These are phyloP conservation scores for Pagrus major DNA, from an alignment of 2,113 vertebrate species.

Conservation along the genomic window DNA sequence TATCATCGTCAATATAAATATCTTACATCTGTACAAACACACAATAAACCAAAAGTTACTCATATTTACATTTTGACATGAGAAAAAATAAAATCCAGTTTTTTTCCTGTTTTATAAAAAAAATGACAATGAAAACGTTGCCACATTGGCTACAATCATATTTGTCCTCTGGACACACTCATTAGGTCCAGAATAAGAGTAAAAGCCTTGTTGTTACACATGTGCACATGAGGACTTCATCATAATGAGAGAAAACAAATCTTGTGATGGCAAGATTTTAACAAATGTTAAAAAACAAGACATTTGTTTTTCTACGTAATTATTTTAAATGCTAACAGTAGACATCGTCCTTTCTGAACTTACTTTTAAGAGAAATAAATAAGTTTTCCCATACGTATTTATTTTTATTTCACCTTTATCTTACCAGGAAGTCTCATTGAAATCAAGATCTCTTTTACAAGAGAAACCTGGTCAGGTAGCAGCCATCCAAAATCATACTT, in stretches of 20 bases:
- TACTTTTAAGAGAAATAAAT: not conserved
- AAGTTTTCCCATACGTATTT: not conserved
- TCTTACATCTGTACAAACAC: constrained; percentile 56
- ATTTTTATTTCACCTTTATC: too few species aligned
- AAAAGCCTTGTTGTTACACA: not conserved
- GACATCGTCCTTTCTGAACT: not conserved
- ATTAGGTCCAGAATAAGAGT: constrained; percentile 39
- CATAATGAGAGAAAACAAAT: not conserved
- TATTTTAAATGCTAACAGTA: not conserved
- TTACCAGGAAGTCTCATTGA: too few species aligned
- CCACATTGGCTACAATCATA: constrained; percentile 37
- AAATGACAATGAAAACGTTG: constrained; percentile 29
- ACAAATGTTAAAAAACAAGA: not conserved
- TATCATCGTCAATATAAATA: constrained; percentile 63
- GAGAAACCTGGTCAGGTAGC: too few species aligned
- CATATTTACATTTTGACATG: constrained; percentile 46
- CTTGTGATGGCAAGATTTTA: not conserved
- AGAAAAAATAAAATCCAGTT: constrained; percentile 10
- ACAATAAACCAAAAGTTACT: constrained; percentile 17
- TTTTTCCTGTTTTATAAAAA: constrained; percentile 42
- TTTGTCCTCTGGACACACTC: constrained; percentile 27
- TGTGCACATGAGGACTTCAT: not conserved
- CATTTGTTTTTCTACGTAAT: not conserved
- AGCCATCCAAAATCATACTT: too few species aligned
- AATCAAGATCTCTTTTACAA: too few species aligned